phyloP scores from a whole-genome alignment of 2,888 invertebrate genomes.

The Tachina grossa region DNA sequence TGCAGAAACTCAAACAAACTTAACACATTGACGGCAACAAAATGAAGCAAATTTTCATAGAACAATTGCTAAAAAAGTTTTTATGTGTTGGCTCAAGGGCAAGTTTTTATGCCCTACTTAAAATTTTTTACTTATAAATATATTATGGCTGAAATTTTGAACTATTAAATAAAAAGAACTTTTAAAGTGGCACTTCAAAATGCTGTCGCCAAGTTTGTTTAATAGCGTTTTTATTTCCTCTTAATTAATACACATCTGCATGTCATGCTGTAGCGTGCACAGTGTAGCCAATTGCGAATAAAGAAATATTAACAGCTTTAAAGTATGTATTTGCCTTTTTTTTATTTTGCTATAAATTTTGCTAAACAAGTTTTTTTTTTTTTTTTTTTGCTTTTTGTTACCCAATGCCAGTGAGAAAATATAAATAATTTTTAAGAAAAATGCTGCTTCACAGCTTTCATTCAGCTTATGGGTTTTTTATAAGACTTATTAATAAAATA shows the following conservation, averaged over 20 bases:
- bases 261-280: not conserved
- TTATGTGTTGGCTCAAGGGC: constrained; percentile 21
- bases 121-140: constrained; percentile 17
- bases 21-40: constrained; percentile 63
- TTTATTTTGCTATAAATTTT: no score
- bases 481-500: no score
- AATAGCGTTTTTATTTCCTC: not conserved
- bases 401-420: no score
- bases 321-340: no score
- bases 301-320: no score
- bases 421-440: no score
- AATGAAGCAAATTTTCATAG: constrained; percentile 55
- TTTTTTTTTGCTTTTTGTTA: no score
- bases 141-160: not conserved
- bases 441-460: no score
- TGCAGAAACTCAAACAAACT: constrained; percentile 33
- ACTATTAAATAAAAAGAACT: not conserved
- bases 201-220: not conserved
- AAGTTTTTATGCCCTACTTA: constrained; percentile 28
- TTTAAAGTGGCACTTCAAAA: not conserved
- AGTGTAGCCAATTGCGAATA: not conserved
- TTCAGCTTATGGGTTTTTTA: no score
- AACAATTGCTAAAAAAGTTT: constrained; percentile 28
- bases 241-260: not conserved
- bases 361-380: no score